Evolutionary conservation across 2,888 invertebrate species (phyloP), one percentile per base, ranked within the genome.

Genomic region (Eristalis tenax): DNA sequence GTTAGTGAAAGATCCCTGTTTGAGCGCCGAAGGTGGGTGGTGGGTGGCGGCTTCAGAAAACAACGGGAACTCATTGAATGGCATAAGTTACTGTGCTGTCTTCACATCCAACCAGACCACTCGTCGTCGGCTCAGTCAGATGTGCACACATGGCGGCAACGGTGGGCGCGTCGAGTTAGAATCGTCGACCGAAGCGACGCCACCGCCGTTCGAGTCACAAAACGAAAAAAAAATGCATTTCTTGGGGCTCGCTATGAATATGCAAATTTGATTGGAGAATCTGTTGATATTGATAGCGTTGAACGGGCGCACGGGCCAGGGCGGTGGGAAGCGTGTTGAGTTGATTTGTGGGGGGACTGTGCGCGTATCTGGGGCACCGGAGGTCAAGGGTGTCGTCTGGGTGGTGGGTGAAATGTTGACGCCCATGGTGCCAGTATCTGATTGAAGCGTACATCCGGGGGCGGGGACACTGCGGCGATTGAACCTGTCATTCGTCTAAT

Each of bases 1-100:
- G 86, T 87, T 87, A 87, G 86, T 71, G 83, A 86, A 86, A 32
- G 32, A 74, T 82, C 82, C 40, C 71, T 86, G 70, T 78, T 86
- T 78, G 74, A 32, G 5, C 32, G 32, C 18, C 43, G 6, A n/a
- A 68, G 74, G 78, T 70, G 56, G 78, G 78, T 69, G 78, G 70
- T 70, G 74, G 82, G 79, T 75, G 74, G 78, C 40, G 73, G 73
- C 32, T 65, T 81, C 68, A 74, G 57, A 61, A 66, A 69, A 77
- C 81, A 81, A 82, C 73, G 50, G 71, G 68, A 80, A 28, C 32
- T 70, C 32, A 75, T 26, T 69, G 65, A 75, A 64, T 75, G 65
- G 75, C 71, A 66, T 82, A 83, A 74, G 77, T 85, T 78, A 77
- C 74, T 78, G 74, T 70, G 65, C 26, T 56, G 78, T 70, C 69